Evolutionary conservation across 64 coral and sea anemone species (phyloP), one percentile per base, ranked within the genome.

Genomic region (Actinia tenebrosa): DNA sequence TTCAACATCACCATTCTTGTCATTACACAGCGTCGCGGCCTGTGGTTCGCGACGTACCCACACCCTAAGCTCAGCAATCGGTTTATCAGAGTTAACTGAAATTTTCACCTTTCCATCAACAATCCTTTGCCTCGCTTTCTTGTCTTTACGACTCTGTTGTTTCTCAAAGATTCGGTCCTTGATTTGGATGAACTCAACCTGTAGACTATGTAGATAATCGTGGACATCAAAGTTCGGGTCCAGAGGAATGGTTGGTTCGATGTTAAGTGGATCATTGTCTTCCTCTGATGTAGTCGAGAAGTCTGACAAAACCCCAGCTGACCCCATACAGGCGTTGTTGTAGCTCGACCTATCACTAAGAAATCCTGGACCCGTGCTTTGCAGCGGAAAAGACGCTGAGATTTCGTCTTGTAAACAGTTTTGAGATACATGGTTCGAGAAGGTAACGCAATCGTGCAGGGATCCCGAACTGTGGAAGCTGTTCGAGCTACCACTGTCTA

Each of bases 61-160:
- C 5, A 89, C 94, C 30, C 78, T 63, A 37, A 95, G 77, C 26
- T 60, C 47, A 58, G 83, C 64, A 8, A 95, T 84, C 22, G 86
- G 45, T 14, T 75, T 50, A 4, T 85, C 81, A 53, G 71, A 93
- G 13, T 22, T 46, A 11, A 90, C 80, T 2, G 44, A 17, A 56
- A 98, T 88, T 60, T 78, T 90, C 16, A 98, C 89, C 45, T 98
- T 98, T n/a, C 95, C 95, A 60, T 98, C 92, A 20, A 91, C 90
- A 11, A 98, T 93, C 44, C 88, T 83, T 66, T 98, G 95, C 9
- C 95, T 55, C 18, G 95, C 95, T 60, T 90, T 85, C 53, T 98
- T 98, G 44, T 93, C 89, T 44, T 98, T 98, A 14, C 95, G 95
- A 61, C 95, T 91, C 30, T 98, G 95, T 81, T 91, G 88, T 43